Percentiles rank a stretch among this genome's conserved stretches.
These are phyloP conservation scores for Triplophysa dalaica DNA, from an alignment of 2,113 vertebrate genomes.

Conservation along the genomic window DNA sequence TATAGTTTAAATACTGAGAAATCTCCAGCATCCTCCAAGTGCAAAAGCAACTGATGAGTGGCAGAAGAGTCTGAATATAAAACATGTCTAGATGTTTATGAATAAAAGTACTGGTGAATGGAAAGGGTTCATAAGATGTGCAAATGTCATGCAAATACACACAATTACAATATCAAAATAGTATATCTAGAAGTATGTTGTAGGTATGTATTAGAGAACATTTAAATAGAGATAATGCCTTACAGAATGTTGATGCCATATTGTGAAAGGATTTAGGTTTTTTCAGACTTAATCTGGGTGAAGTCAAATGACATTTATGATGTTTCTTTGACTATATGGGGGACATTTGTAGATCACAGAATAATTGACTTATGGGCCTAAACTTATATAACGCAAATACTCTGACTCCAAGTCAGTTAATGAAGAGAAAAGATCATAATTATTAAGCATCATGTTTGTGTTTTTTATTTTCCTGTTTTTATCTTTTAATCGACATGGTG, in stretches of 20 bases:
- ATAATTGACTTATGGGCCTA: not conserved
- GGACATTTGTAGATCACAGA: not conserved
- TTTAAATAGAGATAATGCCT: conserved; percentile 29
- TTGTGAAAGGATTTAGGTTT: not conserved
- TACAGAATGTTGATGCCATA: conserved; percentile 37
- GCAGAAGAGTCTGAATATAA: not conserved
- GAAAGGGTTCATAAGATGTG: not conserved
- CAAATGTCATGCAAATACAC: not conserved
- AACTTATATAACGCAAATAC: not conserved
- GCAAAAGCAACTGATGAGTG: not conserved
- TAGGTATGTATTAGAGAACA: not conserved
- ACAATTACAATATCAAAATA: not conserved
- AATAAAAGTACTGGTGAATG: not conserved
- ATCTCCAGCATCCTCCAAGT: not conserved
- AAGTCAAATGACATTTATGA: not conserved
- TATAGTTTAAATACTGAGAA: not conserved
- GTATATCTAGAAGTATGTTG: not conserved
- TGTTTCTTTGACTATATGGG: not conserved
- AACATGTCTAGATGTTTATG: not conserved
- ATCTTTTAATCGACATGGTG: not conserved
- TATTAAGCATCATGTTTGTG: not conserved
- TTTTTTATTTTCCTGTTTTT: not conserved
- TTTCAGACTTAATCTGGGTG: not conserved
- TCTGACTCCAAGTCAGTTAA: not conserved
- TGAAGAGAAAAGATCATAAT: not conserved